Conservation (phyloP, 2,113 vertebrate species). For the Struthidea cinerea region DNA sequence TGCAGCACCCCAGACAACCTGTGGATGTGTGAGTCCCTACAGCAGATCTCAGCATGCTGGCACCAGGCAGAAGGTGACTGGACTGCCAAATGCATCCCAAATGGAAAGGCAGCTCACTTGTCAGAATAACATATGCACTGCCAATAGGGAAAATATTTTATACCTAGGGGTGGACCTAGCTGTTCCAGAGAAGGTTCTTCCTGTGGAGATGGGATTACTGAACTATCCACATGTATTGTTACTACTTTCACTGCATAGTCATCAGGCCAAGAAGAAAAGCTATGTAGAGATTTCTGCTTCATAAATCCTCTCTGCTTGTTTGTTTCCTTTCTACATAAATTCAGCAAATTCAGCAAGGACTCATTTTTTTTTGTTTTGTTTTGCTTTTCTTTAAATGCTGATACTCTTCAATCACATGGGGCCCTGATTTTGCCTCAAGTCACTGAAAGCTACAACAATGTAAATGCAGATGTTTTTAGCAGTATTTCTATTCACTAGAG, state of each 20-base stretch:
- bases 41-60: not conserved
- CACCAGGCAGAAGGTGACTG: not conserved
- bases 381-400: not conserved
- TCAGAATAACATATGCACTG: not conserved
- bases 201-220: not conserved
- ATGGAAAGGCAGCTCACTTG: not conserved
- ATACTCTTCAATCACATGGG: not conserved
- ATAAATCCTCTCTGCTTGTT: not conserved
- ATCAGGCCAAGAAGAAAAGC: not conserved
- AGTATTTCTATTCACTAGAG: not conserved
- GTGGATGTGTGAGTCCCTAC: not conserved
- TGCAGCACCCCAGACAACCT: fast-evolving
- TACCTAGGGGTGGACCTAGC: not conserved
- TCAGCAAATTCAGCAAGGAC: not conserved
- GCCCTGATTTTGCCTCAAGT: not conserved
- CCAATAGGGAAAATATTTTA: not conserved
- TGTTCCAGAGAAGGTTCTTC: not conserved
- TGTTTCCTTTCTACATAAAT: not conserved
- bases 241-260: not conserved
- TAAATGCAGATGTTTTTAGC: not conserved
- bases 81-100: not conserved
- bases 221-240: not conserved
- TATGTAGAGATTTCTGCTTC: not conserved
- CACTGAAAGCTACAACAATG: not conserved
- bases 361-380: not conserved